Conservation (phyloP, 2,113 vertebrate species). For the Neoarius graeffei region DNA sequence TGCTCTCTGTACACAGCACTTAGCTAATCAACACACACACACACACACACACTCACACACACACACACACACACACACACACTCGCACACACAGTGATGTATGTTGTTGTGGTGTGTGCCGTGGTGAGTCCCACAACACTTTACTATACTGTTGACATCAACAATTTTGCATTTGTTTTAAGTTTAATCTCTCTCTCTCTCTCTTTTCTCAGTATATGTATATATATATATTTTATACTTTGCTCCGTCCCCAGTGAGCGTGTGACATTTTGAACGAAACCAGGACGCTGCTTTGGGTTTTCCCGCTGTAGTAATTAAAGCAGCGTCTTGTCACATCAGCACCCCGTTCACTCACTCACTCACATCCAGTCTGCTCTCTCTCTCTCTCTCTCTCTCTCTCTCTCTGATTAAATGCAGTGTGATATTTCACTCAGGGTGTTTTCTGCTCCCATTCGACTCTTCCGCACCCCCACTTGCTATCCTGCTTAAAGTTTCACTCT, state of each 20-base stretch:
- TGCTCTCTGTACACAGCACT: background rate
- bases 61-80: constrained; percentile 3
- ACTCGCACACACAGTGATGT: constrained; percentile 33
- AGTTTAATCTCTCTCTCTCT: constrained; percentile 39
- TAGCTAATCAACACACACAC: background rate
- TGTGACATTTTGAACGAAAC: constrained; percentile 61
- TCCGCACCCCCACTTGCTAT: background rate
- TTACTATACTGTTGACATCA: constrained; percentile 62
- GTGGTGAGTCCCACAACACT: constrained; percentile 41
- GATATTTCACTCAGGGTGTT: constrained; percentile 4
- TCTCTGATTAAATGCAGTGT: background rate
- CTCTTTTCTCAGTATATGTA: background rate
- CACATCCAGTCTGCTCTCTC: background rate
- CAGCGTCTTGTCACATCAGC: constrained; percentile 49
- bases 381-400: background rate
- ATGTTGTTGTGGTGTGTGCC: constrained; percentile 47
- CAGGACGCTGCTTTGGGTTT: constrained; percentile 47
- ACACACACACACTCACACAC: background rate
- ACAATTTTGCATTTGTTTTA: constrained; percentile 61
- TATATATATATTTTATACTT: background rate
- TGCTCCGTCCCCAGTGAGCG: constrained; percentile 53
- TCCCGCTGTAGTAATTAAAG: constrained; percentile 50
- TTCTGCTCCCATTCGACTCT: background rate
- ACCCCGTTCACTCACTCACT: background rate
- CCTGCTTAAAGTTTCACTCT: background rate